phyloP scores from a whole-genome alignment of 2,797 vertebrate species.

The Champsocephalus gunnari region DNA sequence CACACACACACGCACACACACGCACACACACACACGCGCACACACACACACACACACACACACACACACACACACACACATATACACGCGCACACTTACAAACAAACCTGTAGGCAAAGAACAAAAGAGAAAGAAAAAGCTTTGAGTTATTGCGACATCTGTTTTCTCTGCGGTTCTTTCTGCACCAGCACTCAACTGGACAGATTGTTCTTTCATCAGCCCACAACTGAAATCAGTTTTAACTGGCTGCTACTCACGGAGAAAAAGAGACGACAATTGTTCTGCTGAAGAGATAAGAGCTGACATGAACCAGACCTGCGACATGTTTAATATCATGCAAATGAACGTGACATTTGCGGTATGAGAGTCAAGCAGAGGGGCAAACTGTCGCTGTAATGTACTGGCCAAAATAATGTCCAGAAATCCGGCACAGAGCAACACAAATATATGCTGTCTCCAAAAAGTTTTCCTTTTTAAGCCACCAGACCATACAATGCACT shows the following conservation, averaged over 20 bases:
- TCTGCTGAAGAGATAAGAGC: conserved; percentile 33
- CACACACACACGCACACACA: neutral
- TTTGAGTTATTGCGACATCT: conserved; percentile 33
- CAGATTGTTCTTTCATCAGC: conserved; percentile 57
- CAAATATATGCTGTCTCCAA: neutral
- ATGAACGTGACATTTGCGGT: conserved; percentile 7
- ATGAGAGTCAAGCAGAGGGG: neutral
- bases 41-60: neutral
- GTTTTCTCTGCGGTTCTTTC: conserved; percentile 22
- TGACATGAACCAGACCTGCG: conserved; percentile 18
- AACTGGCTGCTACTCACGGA: conserved; percentile 40
- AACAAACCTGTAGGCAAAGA: conserved; percentile 4
- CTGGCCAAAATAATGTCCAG: neutral
- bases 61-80: conserved; percentile 1
- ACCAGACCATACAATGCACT: neutral
- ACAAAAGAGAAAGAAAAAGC: conserved; percentile 32
- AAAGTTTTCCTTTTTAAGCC: conserved; percentile 14
- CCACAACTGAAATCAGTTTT: conserved; percentile 41
- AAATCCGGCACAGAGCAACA: neutral
- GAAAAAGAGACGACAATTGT: conserved; percentile 20
- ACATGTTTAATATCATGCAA: conserved; percentile 26
- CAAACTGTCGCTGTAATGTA: neutral
- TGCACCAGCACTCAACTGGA: conserved; percentile 31
- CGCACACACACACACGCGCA: neutral
- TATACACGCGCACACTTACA: neutral